Conservation (phyloP, 2,888 invertebrate species). For the Pseudococcus longispinus region DNA sequence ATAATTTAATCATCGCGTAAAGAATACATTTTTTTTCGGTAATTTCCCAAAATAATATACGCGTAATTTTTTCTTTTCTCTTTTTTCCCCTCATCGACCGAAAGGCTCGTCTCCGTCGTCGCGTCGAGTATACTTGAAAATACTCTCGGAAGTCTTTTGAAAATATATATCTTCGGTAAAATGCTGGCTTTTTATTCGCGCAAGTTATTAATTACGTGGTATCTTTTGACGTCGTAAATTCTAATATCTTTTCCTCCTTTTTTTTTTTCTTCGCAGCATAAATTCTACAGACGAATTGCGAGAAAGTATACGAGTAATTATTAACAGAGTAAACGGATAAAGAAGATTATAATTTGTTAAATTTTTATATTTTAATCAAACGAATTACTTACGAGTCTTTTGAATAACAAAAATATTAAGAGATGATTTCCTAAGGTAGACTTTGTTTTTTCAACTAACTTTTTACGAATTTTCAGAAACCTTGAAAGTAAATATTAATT, state of each 20-base stretch:
- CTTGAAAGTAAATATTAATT: slow-evolving; percentile 13
- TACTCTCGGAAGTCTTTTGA: slow-evolving; percentile 6
- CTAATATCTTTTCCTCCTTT: background rate
- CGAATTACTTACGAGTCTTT: background rate
- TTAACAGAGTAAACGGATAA: background rate
- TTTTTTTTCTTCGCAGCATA: background rate
- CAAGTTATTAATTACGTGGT: background rate
- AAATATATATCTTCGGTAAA: background rate
- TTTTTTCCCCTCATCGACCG: background rate
- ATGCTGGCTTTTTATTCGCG: background rate
- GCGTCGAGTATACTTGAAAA: slow-evolving; percentile 16
- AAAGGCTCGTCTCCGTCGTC: background rate
- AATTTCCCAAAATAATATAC: background rate
- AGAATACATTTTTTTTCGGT: background rate
- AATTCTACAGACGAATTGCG: background rate
- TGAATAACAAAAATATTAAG: background rate
- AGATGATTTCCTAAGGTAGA: background rate
- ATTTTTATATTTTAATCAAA: slow-evolving; percentile 11
- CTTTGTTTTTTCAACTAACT: background rate
- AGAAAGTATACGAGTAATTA: background rate
- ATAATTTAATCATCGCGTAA: slow-evolving; percentile 19
- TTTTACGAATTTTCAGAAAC: background rate
- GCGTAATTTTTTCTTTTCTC: background rate
- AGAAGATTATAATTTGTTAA: background rate
- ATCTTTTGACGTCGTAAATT: slow-evolving; percentile 22